Conservation (phyloP, 2,113 vertebrate genomes). For the Orycteropus afer region DNA sequence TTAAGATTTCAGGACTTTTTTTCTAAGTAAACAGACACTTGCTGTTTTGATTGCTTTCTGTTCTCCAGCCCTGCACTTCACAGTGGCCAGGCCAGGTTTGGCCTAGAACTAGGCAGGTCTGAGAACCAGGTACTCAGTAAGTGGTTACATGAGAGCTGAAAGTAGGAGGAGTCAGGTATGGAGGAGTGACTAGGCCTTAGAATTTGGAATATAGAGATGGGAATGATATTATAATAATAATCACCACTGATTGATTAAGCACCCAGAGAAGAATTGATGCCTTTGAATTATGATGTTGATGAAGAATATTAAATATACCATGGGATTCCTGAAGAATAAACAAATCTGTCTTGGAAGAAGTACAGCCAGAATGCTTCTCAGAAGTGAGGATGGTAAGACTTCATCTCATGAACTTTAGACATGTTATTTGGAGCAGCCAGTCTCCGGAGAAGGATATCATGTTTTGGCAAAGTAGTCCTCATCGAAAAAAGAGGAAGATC, state of each 20-base stretch:
- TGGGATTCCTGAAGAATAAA: too few species aligned
- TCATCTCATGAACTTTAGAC: too few species aligned
- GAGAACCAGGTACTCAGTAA: neutral
- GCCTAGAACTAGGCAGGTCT: neutral
- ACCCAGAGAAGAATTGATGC: too few species aligned
- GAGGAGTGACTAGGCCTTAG: neutral
- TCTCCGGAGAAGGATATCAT: too few species aligned
- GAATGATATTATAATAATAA: neutral
- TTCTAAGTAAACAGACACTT: slow-evolving; percentile 55
- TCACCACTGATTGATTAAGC: neutral
- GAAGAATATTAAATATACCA: too few species aligned
- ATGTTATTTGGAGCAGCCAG: too few species aligned
- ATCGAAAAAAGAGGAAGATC: too few species aligned
- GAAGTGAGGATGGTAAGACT: too few species aligned
- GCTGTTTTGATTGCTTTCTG: slow-evolving; percentile 31
- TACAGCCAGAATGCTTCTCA: too few species aligned
- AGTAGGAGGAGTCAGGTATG: neutral
- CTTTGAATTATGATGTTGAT: too few species aligned
- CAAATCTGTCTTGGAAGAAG: too few species aligned
- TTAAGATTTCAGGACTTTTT: slow-evolving; percentile 19
- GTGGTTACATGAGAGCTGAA: neutral
- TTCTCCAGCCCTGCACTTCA: neutral
- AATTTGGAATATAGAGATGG: neutral
- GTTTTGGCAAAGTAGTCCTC: too few species aligned
- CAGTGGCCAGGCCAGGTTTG: neutral